Conservation (phyloP, 35 echinoderm and acorn worm genomes). For the Strongylocentrotus purpuratus region DNA sequence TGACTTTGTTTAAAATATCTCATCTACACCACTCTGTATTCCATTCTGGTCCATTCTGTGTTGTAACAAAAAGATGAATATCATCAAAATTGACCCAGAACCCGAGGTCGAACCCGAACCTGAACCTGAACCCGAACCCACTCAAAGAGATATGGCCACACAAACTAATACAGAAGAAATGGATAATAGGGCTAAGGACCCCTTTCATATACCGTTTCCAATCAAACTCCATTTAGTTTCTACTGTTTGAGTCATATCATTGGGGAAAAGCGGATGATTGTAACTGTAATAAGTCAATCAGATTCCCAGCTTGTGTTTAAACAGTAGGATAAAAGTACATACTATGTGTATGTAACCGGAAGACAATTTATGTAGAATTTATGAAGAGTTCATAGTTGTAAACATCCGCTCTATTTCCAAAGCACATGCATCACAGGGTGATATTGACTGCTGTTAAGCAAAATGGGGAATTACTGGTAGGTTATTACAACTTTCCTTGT, state of each 20-base stretch:
- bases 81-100: background rate
- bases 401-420: no score
- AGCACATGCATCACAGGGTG: no score
- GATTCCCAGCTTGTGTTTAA: no score
- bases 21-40: background rate
- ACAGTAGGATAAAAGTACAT: no score
- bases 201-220: background rate
- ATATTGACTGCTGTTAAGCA: no score
- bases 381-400: no score
- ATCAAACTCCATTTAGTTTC: background rate
- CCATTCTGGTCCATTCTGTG: background rate
- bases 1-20: background rate
- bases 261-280: no score
- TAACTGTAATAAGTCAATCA: no score
- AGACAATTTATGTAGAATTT: no score
- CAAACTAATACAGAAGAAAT: conserved; percentile 23
- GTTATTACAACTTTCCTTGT: no score
- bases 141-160: background rate
- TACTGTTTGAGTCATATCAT: background rate
- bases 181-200: background rate
- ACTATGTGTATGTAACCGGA: no score
- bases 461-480: no score
- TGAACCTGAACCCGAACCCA: background rate
- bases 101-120: background rate
- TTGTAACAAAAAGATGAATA: background rate